Base-by-base conservation (phyloP, 2,888 invertebrate genomes). In the Pristionchus maxplancki region DNA sequence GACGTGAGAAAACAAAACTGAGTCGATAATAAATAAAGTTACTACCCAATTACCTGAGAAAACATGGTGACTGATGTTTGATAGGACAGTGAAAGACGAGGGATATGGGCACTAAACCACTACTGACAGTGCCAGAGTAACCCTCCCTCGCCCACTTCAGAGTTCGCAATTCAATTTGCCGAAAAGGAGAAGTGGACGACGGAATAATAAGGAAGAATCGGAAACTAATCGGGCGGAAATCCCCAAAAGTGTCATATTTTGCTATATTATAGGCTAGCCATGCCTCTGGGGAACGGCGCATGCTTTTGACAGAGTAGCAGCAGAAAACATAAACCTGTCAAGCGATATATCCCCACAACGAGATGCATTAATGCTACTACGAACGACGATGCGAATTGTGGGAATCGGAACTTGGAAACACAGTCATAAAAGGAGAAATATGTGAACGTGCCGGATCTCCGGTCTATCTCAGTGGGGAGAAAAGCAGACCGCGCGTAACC, bases 131-230 rank as follows among this genome's bases (percentile, higher is more conserved):
- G 17, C 1, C 17, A 17, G 44, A 28, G 40, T 78, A 28, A 1
- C 44, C 40, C 78, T 20, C 48, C 28, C n/a, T 40, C 78, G 67
- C 11, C 78, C 78, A 40, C 78, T 44, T 24, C 78, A 78, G 78
- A 78, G 78, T 78, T 78, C 78, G 48, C 78, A 78, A 78, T 78
- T 48, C 78, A 78, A 78, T 78, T 78, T 78, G 44, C 28, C 37
- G 78, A 78, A 78, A 78, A 11, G 40, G 17, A 40, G 40, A 74
- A 78, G 78, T 78, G 78, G 78, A 11, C 44, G n/a, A 74, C 31
- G 74, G 40, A 74, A 74, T 11, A 4, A 48, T 37, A n/a, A 58
- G 58, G 24, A n/a, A n/a, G 58, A 58, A 58, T 24, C n/a, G 24
- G 20, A 24, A n/a, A 58, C 58, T 58, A 58, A 58, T 58, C 24